A percentile compares a stretch with the other conserved stretches of the same genome.
These are phyloP conservation scores for Trissolcus basalis DNA, from an alignment of 1,140 invertebrate species.

Conservation along the genomic window DNA sequence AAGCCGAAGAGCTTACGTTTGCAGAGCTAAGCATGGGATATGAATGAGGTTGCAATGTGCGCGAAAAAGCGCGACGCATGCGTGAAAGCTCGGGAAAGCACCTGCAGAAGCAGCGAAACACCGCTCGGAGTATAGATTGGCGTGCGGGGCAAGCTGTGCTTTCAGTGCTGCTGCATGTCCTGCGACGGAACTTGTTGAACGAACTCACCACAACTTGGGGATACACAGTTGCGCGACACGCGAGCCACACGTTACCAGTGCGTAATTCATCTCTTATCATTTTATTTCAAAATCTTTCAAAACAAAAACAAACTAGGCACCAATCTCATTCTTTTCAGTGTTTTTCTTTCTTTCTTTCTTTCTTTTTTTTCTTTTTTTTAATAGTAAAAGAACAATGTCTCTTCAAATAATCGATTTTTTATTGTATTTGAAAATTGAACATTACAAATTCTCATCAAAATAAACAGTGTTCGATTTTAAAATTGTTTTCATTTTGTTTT, in stretches of 20 bases:
- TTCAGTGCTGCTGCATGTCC: slow-evolving; percentile 66
- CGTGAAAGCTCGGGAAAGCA: slow-evolving; percentile 52
- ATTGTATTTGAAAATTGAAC: too few relatives aligned
- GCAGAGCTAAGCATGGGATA: slow-evolving; percentile 46
- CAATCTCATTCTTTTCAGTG: too few relatives aligned
- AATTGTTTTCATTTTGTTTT: too few relatives aligned
- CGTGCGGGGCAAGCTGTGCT: slow-evolving; percentile 51
- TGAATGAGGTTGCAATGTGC: slow-evolving; percentile 58
- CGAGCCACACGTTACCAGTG: slow-evolving; percentile 32
- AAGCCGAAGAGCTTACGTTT: slow-evolving; percentile 46
- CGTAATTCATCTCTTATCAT: slow-evolving; percentile 17
- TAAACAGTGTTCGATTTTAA: too few relatives aligned
- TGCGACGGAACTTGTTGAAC: slow-evolving; percentile 67
- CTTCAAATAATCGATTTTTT: too few relatives aligned
- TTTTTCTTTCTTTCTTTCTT: too few relatives aligned
- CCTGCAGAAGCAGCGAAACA: slow-evolving; percentile 63
- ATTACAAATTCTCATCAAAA: too few relatives aligned
- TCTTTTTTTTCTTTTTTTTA: too few relatives aligned
- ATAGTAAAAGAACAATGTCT: too few relatives aligned
- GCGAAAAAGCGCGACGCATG: slow-evolving; percentile 62
- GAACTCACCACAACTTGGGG: slow-evolving; percentile 17
- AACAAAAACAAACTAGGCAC: too few relatives aligned
- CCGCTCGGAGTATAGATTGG: slow-evolving; percentile 69
- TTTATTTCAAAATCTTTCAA: too few relatives aligned
- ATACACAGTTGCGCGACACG: slow-evolving; percentile 25